Evolutionary conservation across 1,140 invertebrate genomes (phyloP).

Genomic region (Arion vulgaris): DNA sequence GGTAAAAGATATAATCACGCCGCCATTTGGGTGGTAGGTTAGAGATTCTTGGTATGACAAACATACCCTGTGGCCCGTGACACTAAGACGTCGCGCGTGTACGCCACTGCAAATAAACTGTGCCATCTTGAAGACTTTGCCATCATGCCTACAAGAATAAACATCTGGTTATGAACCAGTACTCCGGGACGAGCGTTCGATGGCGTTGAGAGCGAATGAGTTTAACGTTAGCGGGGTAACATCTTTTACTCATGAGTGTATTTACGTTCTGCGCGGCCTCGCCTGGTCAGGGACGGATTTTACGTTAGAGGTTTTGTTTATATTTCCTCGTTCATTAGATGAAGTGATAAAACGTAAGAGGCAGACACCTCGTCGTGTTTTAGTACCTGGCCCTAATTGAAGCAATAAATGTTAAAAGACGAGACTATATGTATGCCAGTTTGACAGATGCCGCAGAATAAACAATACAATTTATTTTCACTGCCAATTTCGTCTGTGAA

Average conservation of each 20-base stretch:
- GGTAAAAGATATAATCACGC: background rate
- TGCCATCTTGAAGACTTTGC: conserved; percentile 22
- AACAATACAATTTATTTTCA: no score
- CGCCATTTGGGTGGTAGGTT: conserved; percentile 9
- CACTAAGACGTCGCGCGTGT: background rate
- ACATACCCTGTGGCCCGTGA: conserved; percentile 1
- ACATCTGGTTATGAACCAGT: background rate
- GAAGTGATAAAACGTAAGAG: background rate
- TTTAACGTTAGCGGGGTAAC: background rate
- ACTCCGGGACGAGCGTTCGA: background rate
- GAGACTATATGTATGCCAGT: no score
- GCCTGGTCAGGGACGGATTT: background rate
- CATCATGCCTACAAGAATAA: background rate
- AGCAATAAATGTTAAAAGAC: no score
- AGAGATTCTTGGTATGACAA: background rate
- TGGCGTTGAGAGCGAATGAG: background rate
- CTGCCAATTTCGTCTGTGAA: no score
- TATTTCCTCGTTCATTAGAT: background rate
- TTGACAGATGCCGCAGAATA: no score
- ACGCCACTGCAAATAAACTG: conserved; percentile 10
- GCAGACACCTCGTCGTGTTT: no score
- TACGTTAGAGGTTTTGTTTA: background rate
- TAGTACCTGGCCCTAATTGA: no score
- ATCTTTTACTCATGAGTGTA: background rate
- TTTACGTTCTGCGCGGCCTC: background rate